These are phyloP conservation scores for Isichthys henryi DNA, from an alignment of 2,113 vertebrate species.

Conservation along the genomic window DNA sequence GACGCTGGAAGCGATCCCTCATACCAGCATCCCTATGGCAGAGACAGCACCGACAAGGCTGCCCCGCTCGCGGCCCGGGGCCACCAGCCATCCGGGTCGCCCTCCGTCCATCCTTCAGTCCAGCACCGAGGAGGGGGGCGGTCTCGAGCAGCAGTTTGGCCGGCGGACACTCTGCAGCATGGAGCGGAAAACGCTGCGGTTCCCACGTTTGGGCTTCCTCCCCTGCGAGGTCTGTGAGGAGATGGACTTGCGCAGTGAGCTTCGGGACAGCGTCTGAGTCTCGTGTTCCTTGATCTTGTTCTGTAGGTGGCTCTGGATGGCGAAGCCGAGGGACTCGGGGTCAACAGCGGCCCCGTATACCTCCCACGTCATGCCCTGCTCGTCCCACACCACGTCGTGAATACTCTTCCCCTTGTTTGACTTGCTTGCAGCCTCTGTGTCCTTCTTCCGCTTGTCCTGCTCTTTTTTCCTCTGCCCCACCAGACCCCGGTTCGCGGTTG, in stretches of 20 bases:
- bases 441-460: conserved; percentile 31
- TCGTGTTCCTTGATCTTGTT: conserved; percentile 93
- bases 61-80: background rate
- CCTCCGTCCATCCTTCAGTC: conserved; percentile 62
- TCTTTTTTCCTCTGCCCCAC: conserved; percentile 22
- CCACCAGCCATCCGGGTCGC: conserved; percentile 7
- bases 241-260: conserved; percentile 74
- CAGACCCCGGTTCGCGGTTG: conserved; percentile 40
- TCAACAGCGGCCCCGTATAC: conserved; percentile 93
- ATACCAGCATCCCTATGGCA: too few relatives aligned
- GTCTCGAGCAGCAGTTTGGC: conserved; percentile 83
- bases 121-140: conserved; percentile 78
- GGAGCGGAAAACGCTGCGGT: conserved; percentile 80
- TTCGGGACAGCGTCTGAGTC: conserved; percentile 70
- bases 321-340: conserved; percentile 86
- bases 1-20: background rate
- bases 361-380: conserved; percentile 98
- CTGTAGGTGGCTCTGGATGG: conserved; percentile 96
- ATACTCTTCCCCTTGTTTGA: conserved; percentile 67
- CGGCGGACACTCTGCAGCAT: conserved; percentile 86
- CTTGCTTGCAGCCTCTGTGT: conserved; percentile 39
- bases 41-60: background rate
- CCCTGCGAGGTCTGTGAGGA: conserved; percentile 72
- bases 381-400: conserved; percentile 91
- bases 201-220: conserved; percentile 81